A percentile compares a stretch with the other conserved stretches of the same genome.
Conservation (phyloP, 2,797 vertebrate species). For the Kryptopterus vitreolus region DNA sequence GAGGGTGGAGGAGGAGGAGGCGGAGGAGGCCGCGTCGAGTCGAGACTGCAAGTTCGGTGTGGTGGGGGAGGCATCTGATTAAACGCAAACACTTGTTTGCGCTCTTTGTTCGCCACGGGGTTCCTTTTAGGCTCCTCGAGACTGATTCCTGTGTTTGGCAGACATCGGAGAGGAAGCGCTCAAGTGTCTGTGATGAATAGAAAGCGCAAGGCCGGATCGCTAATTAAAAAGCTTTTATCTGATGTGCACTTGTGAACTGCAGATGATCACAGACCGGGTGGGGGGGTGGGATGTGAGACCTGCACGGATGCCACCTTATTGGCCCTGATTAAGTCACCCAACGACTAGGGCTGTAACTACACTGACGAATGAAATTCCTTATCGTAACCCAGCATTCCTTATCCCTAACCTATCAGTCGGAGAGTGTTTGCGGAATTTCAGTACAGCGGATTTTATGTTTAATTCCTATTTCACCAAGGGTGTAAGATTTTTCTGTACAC, state of each 20-base stretch:
- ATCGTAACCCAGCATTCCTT: not conserved
- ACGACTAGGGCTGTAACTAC: not conserved
- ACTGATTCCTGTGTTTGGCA: slow-evolving; percentile 35
- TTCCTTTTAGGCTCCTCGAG: slow-evolving; percentile 30
- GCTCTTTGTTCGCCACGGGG: slow-evolving; percentile 37
- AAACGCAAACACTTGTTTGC: slow-evolving; percentile 39
- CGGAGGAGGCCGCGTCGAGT: not conserved
- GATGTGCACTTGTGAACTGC: slow-evolving; percentile 14
- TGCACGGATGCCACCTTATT: not conserved
- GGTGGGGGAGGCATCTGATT: slow-evolving; percentile 33
- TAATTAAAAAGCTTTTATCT: slow-evolving; percentile 40
- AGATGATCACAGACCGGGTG: slow-evolving; percentile 6
- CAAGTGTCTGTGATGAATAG: slow-evolving; percentile 23
- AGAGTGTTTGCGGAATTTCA: not conserved
- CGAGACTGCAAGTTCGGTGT: not conserved
- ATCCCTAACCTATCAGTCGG: not conserved
- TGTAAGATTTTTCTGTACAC: too few species aligned
- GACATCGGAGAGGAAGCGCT: slow-evolving; percentile 20
- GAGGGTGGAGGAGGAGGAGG: not conserved
- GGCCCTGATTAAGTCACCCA: not conserved
- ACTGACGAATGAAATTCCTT: not conserved
- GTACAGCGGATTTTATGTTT: not conserved
- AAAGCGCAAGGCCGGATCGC: slow-evolving; percentile 23
- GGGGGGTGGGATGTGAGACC: not conserved
- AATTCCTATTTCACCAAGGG: not conserved